Evolutionary conservation across 1,140 invertebrate genomes (phyloP).

Genomic region (Amphibalanus amphitrite): DNA sequence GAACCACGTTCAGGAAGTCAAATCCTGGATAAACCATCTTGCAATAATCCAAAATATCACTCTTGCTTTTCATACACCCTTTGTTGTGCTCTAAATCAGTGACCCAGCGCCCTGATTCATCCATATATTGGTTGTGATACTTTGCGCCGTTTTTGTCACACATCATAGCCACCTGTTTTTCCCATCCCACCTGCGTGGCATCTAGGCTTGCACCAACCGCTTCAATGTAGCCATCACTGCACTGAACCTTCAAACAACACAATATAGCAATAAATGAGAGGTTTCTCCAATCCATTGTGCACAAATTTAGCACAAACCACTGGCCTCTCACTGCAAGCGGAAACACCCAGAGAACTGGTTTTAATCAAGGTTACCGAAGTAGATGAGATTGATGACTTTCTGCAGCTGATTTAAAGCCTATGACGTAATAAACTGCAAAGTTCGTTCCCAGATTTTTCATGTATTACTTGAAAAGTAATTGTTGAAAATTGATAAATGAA

Average conservation of each 20-base stretch:
- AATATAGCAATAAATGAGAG: background rate
- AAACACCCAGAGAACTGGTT: too few species aligned
- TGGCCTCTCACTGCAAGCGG: too few species aligned
- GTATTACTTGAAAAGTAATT: too few species aligned
- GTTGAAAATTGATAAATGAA: too few species aligned
- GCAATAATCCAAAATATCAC: conserved; percentile 83
- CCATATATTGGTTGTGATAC: conserved; percentile 77
- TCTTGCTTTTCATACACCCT: conserved; percentile 74
- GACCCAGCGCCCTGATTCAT: conserved; percentile 67
- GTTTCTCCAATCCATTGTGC: background rate
- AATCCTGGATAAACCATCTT: conserved; percentile 46
- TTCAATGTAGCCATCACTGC: conserved; percentile 5
- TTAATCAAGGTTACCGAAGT: too few species aligned
- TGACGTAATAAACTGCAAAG: too few species aligned
- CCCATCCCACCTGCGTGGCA: conserved; percentile 17
- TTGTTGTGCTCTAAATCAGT: conserved; percentile 56
- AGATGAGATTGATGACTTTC: too few species aligned
- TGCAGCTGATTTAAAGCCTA: too few species aligned
- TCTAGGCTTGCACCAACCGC: conserved; percentile 1
- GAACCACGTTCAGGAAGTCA: background rate
- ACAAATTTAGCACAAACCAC: too few species aligned
- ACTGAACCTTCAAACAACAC: background rate
- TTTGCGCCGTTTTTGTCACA: background rate
- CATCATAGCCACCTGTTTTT: conserved; percentile 6
- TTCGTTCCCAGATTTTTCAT: too few species aligned